Base-by-base conservation (phyloP, 2,888 invertebrate genomes). In the Ichneumon xanthorius region DNA sequence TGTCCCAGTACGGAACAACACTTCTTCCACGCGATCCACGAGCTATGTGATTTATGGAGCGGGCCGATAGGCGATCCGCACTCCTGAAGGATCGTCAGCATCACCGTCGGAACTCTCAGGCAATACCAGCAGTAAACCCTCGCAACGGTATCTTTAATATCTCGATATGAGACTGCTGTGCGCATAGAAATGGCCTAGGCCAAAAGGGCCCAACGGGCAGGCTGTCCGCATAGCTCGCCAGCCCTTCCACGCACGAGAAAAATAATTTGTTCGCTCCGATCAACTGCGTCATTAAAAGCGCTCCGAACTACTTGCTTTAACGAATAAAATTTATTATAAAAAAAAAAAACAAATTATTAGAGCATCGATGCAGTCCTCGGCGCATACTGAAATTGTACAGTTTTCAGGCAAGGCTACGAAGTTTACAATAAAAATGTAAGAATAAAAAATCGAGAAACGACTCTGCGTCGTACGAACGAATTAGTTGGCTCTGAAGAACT, bases 41-140 rank as follows among this genome's bases (percentile, higher is more conserved):
- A 61, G 70, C 37, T 65, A 33, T 19, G 82, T 91, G 91, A 91
- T 91, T 92, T 91, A 91, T 90, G 89, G 85, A 88, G 90, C 91
- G 87, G 83, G 90, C 90, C 87, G 84, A 88, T 87, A 81, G 86
- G 88, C 88, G 88, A 89, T 89, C 55, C 63, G 48, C 33, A 65
- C 19, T 67, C 53, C 22, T 9, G 48, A 67, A 58, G 73, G 45
- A 67, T 65, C 67, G 80, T 53, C 67, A 67, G 40, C 63, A 40
- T 45, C 65, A 30, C 53, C 55, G 65, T 73, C 67, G 37, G 48
- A 40, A 19, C 37, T 81, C 30, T 48, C 58, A 55, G 14, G n/a
- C 45, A 68, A 58, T 30, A 5, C 37, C 30, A 50, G 70, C 50
- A 50, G 50, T 70, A 70, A 70, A 70, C 6, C 70, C 22, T 40